These are phyloP conservation scores for Conistra vaccinii DNA, from an alignment of 2,888 invertebrate genomes.

Conservation along the genomic window DNA sequence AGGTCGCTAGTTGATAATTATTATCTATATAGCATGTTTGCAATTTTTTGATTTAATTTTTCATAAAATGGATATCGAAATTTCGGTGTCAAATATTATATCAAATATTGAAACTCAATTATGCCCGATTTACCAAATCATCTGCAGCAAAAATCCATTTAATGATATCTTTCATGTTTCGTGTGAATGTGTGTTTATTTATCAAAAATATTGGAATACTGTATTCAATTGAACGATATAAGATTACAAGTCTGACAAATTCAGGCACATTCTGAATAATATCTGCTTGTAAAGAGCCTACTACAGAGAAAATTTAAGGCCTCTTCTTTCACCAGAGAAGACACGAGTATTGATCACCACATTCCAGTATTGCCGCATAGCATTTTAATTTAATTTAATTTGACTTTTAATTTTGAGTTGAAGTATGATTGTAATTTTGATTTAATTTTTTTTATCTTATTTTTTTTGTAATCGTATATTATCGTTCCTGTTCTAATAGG, in stretches of 20 bases:
- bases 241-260: constrained; percentile 1
- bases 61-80: background rate
- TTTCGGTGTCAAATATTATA: background rate
- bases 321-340: background rate
- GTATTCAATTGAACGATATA: background rate
- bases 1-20: too few species aligned
- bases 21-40: background rate
- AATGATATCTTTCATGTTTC: background rate
- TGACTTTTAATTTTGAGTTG: too few species aligned
- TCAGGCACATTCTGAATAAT: background rate
- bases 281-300: background rate
- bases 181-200: background rate
- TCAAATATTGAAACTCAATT: constrained; percentile 8
- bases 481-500: too few species aligned
- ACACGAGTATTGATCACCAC: too few species aligned
- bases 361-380: background rate
- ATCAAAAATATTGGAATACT: background rate
- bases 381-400: too few species aligned
- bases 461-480: too few species aligned
- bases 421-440: too few species aligned
- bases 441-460: too few species aligned
- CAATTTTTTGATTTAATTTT: background rate
- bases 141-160: background rate
- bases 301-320: background rate
- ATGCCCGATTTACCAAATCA: background rate